Evolutionary conservation across 2,797 vertebrate species (phyloP).

Genomic region (Pelobates cultripes): DNA sequence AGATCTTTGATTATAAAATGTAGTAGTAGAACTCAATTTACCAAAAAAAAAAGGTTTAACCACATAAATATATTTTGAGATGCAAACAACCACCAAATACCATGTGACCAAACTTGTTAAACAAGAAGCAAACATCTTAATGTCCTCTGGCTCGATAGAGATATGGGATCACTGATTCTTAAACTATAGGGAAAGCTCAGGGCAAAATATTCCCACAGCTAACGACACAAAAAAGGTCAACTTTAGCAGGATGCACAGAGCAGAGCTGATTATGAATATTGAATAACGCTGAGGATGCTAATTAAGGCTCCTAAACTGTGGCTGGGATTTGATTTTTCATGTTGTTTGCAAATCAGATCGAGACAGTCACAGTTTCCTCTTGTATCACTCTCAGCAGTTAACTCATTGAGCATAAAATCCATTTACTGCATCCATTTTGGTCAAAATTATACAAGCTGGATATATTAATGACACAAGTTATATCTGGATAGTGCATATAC

Average conservation of each 20-base stretch:
- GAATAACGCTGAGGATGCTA: constrained; percentile 24
- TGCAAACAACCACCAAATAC: background rate
- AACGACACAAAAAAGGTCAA: constrained; percentile 29
- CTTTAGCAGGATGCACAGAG: constrained; percentile 18
- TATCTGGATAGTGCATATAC: no score
- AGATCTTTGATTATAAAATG: no score
- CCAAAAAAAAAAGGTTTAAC: background rate
- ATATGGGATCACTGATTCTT: background rate
- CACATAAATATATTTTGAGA: background rate
- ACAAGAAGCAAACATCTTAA: background rate
- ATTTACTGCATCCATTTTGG: background rate
- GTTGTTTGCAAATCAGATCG: background rate
- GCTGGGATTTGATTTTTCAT: background rate
- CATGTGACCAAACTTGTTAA: background rate
- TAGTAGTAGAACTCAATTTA: background rate
- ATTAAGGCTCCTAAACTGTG: constrained; percentile 11
- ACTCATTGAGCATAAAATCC: background rate
- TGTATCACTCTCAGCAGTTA: background rate
- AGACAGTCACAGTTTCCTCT: background rate
- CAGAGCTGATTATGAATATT: constrained; percentile 29
- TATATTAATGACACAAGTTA: no score
- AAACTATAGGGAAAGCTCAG: constrained; percentile 31
- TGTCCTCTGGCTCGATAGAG: background rate
- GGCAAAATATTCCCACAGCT: constrained; percentile 20
- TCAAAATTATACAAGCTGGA: no score